Conservation (phyloP, 1,140 invertebrate genomes). For the Nautilus pompilius region DNA sequence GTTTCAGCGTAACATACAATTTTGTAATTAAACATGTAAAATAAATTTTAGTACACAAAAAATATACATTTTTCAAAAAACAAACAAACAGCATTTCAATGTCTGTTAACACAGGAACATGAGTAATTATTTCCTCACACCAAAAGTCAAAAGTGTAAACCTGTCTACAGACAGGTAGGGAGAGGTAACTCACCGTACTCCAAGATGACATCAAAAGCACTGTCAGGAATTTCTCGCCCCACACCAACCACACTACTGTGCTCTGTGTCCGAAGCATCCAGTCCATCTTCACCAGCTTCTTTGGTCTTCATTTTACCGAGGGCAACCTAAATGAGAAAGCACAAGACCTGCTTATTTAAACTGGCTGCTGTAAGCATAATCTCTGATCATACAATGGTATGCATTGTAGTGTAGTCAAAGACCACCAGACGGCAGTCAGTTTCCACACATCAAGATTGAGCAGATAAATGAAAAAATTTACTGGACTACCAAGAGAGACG, state of each 20-base stretch:
- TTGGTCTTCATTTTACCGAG: slow-evolving; percentile 45
- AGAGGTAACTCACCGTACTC: slow-evolving; percentile 34
- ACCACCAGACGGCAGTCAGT: neutral
- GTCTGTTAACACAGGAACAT: no score
- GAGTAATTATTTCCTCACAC: no score
- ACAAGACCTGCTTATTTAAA: neutral
- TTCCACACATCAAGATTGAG: neutral
- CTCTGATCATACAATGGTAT: neutral
- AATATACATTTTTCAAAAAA: no score
- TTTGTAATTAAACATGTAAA: no score
- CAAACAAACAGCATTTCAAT: no score
- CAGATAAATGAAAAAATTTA: neutral
- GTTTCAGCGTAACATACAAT: no score
- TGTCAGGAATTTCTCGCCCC: slow-evolving; percentile 35
- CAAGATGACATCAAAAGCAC: slow-evolving; percentile 36
- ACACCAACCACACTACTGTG: slow-evolving; percentile 40
- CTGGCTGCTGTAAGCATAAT: neutral
- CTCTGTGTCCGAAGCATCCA: slow-evolving; percentile 32
- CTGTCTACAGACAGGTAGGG: neutral
- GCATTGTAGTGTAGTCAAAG: neutral
- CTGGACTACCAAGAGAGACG: neutral
- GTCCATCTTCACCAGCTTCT: slow-evolving; percentile 15
- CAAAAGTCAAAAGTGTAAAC: no score
- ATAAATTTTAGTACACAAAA: no score
- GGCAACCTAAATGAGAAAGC: slow-evolving; percentile 34